Conservation (phyloP, 2,797 vertebrate genomes). For the Cossypha dichroa region DNA sequence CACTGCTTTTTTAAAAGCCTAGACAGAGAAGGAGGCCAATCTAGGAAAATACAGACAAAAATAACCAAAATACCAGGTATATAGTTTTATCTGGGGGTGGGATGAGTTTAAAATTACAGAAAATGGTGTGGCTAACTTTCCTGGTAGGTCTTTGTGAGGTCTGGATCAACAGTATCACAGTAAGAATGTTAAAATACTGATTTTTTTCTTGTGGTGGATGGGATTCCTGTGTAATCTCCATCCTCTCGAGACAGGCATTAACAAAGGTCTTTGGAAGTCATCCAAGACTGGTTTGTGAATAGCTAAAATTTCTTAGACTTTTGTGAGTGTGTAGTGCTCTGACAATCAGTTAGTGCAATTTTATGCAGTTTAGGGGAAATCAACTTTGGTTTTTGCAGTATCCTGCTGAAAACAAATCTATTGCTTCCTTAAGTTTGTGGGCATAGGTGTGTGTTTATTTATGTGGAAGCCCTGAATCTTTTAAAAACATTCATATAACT, state of each 20-base stretch:
- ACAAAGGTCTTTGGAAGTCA: conserved; percentile 16
- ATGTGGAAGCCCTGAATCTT: not conserved
- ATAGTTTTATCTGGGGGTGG: not conserved
- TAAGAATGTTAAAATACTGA: not conserved
- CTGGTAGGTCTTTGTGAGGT: not conserved
- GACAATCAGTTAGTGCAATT: conserved; percentile 61
- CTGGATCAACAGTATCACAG: not conserved
- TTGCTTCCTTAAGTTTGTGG: conserved; percentile 38
- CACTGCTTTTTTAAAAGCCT: not conserved
- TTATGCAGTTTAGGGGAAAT: conserved; percentile 25
- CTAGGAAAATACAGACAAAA: not conserved
- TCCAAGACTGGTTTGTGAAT: conserved; percentile 17
- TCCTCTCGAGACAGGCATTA: not conserved
- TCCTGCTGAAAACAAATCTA: conserved; percentile 52
- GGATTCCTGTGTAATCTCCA: not conserved
- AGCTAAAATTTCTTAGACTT: conserved; percentile 50
- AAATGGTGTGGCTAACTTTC: not conserved
- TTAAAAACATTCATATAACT: not conserved
- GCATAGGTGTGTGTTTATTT: not conserved
- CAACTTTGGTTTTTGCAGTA: conserved; percentile 35
- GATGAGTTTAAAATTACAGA: not conserved
- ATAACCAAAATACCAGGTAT: not conserved
- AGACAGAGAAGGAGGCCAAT: not conserved
- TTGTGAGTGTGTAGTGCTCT: not conserved
- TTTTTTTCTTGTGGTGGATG: not conserved